A percentile compares a stretch with the other conserved stretches of the same genome.
Evolutionary conservation across 2,888 invertebrate genomes (phyloP).

Genomic region (Lepidonotus clava): DNA sequence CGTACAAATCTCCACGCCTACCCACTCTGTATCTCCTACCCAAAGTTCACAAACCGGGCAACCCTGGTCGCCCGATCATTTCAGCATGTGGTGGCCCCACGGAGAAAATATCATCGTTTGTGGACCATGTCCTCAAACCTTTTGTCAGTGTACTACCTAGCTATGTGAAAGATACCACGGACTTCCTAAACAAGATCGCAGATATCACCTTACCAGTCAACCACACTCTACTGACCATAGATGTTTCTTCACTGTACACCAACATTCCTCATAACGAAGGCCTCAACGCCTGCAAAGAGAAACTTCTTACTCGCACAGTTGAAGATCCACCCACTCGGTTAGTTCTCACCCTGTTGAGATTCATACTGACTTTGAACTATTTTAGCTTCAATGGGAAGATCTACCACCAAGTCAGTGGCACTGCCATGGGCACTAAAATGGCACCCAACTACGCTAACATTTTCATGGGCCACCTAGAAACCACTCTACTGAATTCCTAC

Average conservation of each 20-base stretch:
- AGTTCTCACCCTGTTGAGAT: too few species aligned
- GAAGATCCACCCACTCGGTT: too few species aligned
- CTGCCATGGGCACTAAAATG: slow-evolving; percentile 8
- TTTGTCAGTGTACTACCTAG: neutral
- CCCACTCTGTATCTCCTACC: slow-evolving; percentile 1
- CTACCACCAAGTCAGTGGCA: neutral
- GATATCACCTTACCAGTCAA: neutral
- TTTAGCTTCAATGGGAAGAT: neutral
- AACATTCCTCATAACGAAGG: slow-evolving; percentile 34
- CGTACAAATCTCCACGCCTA: too few species aligned
- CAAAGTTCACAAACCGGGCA: neutral
- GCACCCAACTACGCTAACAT: slow-evolving; percentile 27
- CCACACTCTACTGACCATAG: slow-evolving; percentile 3
- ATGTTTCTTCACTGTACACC: slow-evolving; percentile 15
- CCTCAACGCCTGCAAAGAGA: too few species aligned
- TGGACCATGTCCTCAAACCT: neutral
- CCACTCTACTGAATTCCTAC: neutral
- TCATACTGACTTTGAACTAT: too few species aligned
- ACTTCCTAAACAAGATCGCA: slow-evolving; percentile 17
- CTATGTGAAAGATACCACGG: slow-evolving; percentile 27
- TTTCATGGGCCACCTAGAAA: neutral
- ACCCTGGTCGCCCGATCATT: slow-evolving; percentile 15
- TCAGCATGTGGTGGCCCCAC: slow-evolving; percentile 11
- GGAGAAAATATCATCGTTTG: slow-evolving; percentile 18
- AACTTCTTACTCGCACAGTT: too few species aligned